Percentiles rank a stretch among this genome's conserved stretches.
These are phyloP conservation scores for Epizoanthus ramosus DNA, from an alignment of 92 coral and sea anemone genomes.

Conservation along the genomic window DNA sequence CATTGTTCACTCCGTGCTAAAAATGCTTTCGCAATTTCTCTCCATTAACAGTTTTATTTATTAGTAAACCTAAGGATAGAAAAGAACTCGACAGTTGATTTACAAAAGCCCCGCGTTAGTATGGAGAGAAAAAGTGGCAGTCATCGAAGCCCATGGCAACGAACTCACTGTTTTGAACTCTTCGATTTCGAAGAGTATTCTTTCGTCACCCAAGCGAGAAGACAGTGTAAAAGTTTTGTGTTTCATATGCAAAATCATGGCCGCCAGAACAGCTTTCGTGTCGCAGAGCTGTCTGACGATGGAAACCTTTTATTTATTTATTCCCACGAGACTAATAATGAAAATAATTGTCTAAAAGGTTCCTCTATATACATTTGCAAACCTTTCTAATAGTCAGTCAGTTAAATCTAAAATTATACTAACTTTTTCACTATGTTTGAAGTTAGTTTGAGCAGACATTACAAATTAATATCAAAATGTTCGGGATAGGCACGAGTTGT, in stretches of 20 bases:
- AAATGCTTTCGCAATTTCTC: conserved; percentile 24
- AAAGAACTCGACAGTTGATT: neutral
- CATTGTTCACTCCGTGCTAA: conserved; percentile 7
- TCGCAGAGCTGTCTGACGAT: neutral
- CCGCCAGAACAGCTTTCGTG: conserved; percentile 18
- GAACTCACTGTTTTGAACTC: conserved; percentile 12
- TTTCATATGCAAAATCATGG: conserved; percentile 35
- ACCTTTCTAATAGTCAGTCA: neutral
- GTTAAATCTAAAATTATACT: neutral
- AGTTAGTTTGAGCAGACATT: too few species aligned
- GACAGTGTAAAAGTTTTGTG: conserved; percentile 14
- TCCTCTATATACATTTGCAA: neutral
- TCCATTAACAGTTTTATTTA: conserved; percentile 15
- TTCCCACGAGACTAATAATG: conserved; percentile 34
- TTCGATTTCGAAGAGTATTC: conserved; percentile 14
- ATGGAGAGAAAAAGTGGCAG: conserved; percentile 6
- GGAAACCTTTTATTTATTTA: conserved; percentile 1
- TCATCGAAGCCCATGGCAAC: neutral
- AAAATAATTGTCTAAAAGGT: conserved; percentile 5
- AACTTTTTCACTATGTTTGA: neutral
- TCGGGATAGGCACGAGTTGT: too few species aligned
- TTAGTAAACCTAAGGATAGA: conserved; percentile 11
- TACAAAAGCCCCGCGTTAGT: conserved; percentile 11
- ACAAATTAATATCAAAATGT: too few species aligned
- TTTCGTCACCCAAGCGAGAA: conserved; percentile 1